Percentiles rank a stretch among this genome's conserved stretches.
Evolutionary conservation across 2,888 invertebrate genomes (phyloP).

Genomic region (Melanchra persicariae): DNA sequence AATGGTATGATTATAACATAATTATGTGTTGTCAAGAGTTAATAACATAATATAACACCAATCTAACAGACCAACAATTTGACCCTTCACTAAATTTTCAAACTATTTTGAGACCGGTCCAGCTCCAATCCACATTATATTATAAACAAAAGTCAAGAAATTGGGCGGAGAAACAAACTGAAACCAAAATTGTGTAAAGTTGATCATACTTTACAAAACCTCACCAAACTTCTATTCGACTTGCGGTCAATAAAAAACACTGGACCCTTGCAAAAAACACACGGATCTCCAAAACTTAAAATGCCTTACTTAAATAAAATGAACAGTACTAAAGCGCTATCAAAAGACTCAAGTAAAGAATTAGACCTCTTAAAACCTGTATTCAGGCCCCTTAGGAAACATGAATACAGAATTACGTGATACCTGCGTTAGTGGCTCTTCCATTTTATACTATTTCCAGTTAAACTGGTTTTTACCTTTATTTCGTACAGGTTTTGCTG

Average conservation of each 20-base stretch:
- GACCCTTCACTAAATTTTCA: too few species aligned
- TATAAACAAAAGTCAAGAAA: too few species aligned
- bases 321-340: slow-evolving; percentile 24
- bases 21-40: background rate
- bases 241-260: too few species aligned
- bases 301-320: background rate
- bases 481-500: background rate
- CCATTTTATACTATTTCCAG: slow-evolving; percentile 11
- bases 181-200: background rate
- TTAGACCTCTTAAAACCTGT: slow-evolving; percentile 35
- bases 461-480: background rate
- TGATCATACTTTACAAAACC: background rate
- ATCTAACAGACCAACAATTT: too few species aligned
- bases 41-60: too few species aligned
- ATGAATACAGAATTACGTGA: slow-evolving; percentile 43
- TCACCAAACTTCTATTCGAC: background rate
- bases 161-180: too few species aligned
- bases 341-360: slow-evolving; percentile 40
- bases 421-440: slow-evolving; percentile 13
- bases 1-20: background rate
- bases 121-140: too few species aligned
- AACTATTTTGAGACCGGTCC: too few species aligned
- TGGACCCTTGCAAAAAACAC: background rate
- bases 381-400: slow-evolving; percentile 21
- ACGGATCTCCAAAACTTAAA: background rate